A percentile compares a stretch with the other conserved stretches of the same genome.
phyloP scores from a whole-genome alignment of 2,888 invertebrate species.

The Lampropteryx suffumata region DNA sequence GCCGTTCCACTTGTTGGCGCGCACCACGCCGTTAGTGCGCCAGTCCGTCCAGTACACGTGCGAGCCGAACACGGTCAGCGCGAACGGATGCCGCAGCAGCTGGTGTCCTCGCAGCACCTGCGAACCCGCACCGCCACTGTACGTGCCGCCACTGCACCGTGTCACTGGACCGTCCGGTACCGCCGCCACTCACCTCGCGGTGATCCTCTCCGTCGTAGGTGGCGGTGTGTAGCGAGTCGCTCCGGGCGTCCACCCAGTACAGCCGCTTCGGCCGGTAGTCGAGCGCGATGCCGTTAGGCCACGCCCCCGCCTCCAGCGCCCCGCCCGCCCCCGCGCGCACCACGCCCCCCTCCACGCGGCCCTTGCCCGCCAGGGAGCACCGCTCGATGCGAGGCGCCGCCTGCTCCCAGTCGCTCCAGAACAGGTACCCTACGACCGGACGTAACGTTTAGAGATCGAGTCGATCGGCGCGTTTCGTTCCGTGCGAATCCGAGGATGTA shows the following conservation, averaged over 20 bases:
- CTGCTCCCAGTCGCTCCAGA: constrained; percentile 95
- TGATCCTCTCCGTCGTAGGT: constrained; percentile 90
- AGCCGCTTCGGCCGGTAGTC: constrained; percentile 89
- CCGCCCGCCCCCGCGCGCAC: constrained; percentile 82
- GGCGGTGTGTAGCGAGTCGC: constrained; percentile 93
- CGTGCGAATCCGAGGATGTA: too few species aligned
- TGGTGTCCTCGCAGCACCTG: constrained; percentile 87
- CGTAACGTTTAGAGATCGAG: too few species aligned
- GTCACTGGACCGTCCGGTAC: too few species aligned
- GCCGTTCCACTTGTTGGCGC: constrained; percentile 94
- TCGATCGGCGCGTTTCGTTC: too few species aligned
- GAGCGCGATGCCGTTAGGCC: constrained; percentile 93
- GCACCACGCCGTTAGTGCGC: constrained; percentile 92
- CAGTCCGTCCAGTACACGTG: constrained; percentile 98
- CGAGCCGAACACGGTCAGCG: constrained; percentile 92
- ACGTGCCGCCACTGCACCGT: too few species aligned
- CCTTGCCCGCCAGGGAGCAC: constrained; percentile 89
- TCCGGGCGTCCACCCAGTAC: constrained; percentile 92
- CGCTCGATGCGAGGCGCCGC: constrained; percentile 91
- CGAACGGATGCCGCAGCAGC: constrained; percentile 93
- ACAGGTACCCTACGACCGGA: constrained; percentile 82
- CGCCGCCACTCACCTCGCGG: too few species aligned
- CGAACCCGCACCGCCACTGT: too few species aligned
- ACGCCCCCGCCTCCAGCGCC: constrained; percentile 85
- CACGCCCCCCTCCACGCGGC: constrained; percentile 75